Conservation (phyloP, 2,113 vertebrate genomes). For the Rhinogobius similis region DNA sequence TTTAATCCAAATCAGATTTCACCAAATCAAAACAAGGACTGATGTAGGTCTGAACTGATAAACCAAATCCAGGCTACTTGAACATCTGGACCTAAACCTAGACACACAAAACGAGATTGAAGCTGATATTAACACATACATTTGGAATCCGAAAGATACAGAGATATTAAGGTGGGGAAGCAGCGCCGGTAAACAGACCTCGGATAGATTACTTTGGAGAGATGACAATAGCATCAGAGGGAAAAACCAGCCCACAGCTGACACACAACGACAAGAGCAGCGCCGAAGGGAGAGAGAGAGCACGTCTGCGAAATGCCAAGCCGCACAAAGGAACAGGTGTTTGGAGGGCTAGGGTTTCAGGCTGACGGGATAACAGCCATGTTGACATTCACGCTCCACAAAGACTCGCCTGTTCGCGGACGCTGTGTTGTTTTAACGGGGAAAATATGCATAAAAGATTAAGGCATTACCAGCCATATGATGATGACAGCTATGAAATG, state of each 20-base stretch:
- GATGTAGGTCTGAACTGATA: too few relatives aligned
- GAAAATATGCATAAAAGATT: slow-evolving; percentile 68
- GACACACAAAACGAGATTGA: too few relatives aligned
- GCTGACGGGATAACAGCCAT: slow-evolving; percentile 70
- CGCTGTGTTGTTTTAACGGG: slow-evolving; percentile 61
- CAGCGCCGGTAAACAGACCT: slow-evolving; percentile 2
- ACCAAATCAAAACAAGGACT: too few relatives aligned
- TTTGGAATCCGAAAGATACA: too few relatives aligned
- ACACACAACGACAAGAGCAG: slow-evolving; percentile 15
- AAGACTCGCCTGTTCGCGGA: slow-evolving; percentile 70
- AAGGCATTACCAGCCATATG: slow-evolving; percentile 52
- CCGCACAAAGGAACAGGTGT: slow-evolving; percentile 83
- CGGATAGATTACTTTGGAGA: slow-evolving; percentile 3
- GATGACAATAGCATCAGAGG: slow-evolving; percentile 43
- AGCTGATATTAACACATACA: too few relatives aligned
- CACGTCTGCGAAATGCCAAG: slow-evolving; percentile 73
- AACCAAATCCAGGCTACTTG: too few relatives aligned
- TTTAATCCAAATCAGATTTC: too few relatives aligned
- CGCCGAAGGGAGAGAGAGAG: slow-evolving; percentile 14
- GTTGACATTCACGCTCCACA: slow-evolving; percentile 77
- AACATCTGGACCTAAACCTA: too few relatives aligned
- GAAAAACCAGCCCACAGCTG: slow-evolving; percentile 1
- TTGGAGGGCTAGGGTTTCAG: slow-evolving; percentile 77
- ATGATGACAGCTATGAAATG: slow-evolving; percentile 63
- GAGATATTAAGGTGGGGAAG: neutral